Evolutionary conservation across 2,888 invertebrate species (phyloP).

Genomic region (Cyclophora albipunctata): DNA sequence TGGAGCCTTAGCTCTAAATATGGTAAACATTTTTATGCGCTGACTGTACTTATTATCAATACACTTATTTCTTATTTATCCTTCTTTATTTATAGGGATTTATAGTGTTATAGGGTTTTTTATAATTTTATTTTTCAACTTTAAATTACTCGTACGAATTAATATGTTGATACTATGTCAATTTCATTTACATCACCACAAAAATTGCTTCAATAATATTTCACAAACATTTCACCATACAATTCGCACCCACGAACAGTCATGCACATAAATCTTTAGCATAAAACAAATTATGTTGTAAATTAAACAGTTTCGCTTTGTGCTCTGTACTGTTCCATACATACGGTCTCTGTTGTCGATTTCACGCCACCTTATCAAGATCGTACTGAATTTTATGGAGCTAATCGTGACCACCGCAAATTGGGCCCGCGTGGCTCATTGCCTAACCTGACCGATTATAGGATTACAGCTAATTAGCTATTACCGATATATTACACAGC

Average conservation of each 20-base stretch:
- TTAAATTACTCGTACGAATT: too few species aligned
- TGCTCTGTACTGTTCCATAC: background rate
- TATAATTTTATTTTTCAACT: too few species aligned
- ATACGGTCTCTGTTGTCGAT: constrained; percentile 33
- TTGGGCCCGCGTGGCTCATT: constrained; percentile 67
- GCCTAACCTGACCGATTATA: constrained; percentile 71
- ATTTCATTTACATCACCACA: too few species aligned
- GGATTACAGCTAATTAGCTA: constrained; percentile 73
- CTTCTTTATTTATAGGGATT: too few species aligned
- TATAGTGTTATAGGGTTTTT: too few species aligned
- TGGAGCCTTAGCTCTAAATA: too few species aligned
- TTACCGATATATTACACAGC: constrained; percentile 57
- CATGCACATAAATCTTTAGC: background rate
- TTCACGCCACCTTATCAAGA: constrained; percentile 70
- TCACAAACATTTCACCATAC: constrained; percentile 17
- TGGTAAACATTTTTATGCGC: too few species aligned
- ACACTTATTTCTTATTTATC: too few species aligned
- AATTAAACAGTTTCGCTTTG: too few species aligned
- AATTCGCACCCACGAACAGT: background rate
- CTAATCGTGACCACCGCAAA: constrained; percentile 67
- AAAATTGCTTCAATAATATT: background rate
- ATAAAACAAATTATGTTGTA: background rate
- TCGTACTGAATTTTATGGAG: constrained; percentile 67
- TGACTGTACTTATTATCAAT: too few species aligned
- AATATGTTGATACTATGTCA: too few species aligned